A percentile compares a stretch with the other conserved stretches of the same genome.
These are phyloP conservation scores for Chymomyza fuscimana DNA, from an alignment of 2,888 invertebrate genomes.

Conservation along the genomic window DNA sequence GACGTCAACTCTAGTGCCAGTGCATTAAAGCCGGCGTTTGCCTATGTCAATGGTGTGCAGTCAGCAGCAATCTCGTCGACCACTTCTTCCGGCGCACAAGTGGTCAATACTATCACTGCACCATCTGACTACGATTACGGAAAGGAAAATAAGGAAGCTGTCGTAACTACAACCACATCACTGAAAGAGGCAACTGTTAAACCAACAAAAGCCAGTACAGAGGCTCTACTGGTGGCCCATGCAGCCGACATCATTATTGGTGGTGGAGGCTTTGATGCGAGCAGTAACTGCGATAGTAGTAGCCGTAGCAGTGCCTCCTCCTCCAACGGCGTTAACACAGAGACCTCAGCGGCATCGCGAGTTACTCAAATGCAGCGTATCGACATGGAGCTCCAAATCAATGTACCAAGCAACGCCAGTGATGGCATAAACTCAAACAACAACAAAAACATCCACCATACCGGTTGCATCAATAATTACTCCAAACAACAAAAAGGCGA, in stretches of 20 bases:
- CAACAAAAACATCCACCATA: slow-evolving; percentile 42
- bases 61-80: slow-evolving; percentile 73
- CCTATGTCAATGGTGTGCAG: slow-evolving; percentile 67
- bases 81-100: slow-evolving; percentile 45
- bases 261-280: slow-evolving; percentile 6
- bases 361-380: slow-evolving; percentile 76
- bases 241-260: background rate
- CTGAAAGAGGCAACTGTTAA: slow-evolving; percentile 20
- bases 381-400: slow-evolving; percentile 75
- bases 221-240: slow-evolving; percentile 21
- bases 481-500: slow-evolving; percentile 45
- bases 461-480: slow-evolving; percentile 35
- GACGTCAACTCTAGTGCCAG: slow-evolving; percentile 14
- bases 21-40: slow-evolving; percentile 20
- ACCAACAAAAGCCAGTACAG: slow-evolving; percentile 28
- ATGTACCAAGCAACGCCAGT: slow-evolving; percentile 39
- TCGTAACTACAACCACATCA: slow-evolving; percentile 36
- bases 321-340: slow-evolving; percentile 63
- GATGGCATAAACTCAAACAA: slow-evolving; percentile 34
- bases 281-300: slow-evolving; percentile 71
- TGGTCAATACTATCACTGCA: slow-evolving; percentile 24
- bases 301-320: slow-evolving; percentile 72
- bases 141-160: slow-evolving; percentile 78
- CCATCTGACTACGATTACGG: slow-evolving; percentile 76
- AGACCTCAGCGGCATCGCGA: slow-evolving; percentile 71